Conservation (phyloP, 2,113 vertebrate genomes). For the Chamaea fasciata region DNA sequence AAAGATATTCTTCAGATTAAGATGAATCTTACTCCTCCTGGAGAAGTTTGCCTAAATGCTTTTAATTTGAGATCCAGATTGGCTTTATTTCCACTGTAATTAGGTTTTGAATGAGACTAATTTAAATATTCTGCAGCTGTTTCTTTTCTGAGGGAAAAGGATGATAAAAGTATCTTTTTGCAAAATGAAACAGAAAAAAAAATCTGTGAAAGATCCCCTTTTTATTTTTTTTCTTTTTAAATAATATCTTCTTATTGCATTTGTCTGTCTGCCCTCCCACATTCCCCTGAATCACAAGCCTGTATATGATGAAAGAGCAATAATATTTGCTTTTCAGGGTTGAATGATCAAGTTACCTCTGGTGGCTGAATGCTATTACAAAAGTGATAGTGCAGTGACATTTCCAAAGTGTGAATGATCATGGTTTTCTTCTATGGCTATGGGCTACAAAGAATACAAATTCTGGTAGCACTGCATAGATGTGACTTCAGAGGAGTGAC, state of each 20-base stretch:
- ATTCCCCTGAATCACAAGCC: neutral
- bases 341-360: constrained; percentile 49
- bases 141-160: constrained; percentile 5
- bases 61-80: constrained; percentile 41
- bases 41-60: constrained; percentile 2
- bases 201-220: neutral
- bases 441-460: neutral
- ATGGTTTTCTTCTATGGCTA: neutral
- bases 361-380: constrained; percentile 32
- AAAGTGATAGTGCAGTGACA: constrained; percentile 38
- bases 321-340: constrained; percentile 57
- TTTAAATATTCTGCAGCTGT: constrained; percentile 56
- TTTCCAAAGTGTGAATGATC: constrained; percentile 34
- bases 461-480: neutral
- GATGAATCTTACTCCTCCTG: neutral
- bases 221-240: neutral
- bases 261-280: constrained; percentile 26
- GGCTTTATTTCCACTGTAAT: constrained; percentile 39
- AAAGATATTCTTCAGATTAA: neutral
- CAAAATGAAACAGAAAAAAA: constrained; percentile 18
- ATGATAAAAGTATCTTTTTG: neutral
- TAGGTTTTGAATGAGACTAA: constrained; percentile 22
- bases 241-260: neutral
- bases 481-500: neutral
- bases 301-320: constrained; percentile 32